Base-by-base conservation (phyloP, 2,113 vertebrate genomes). In the Phyllostomus hastatus region DNA sequence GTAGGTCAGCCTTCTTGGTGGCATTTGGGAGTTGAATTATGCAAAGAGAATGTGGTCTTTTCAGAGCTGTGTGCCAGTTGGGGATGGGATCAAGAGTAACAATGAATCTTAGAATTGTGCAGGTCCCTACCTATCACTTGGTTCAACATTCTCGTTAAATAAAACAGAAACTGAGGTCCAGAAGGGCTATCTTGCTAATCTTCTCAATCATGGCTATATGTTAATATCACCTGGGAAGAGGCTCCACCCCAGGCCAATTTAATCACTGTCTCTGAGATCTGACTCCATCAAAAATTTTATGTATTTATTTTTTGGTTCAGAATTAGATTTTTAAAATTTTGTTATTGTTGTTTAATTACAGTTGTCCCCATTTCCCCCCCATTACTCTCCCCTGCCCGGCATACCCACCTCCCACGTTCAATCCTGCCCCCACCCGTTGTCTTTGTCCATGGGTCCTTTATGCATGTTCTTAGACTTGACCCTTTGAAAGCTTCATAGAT, bases 11-110 rank as follows among this genome's bases (percentile, higher is more conserved):
- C 0, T 0, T 87, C 81, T 92, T 89, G 90, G 57, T 5, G 7
- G 87, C 90, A 87, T 93, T 95, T 0, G 0, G 59, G 79, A 95
- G 96, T 96, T 95, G 92, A 96, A 97, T 97, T 97, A 97, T 84
- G 75, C 81, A 94, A 94, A 91, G 78, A 91, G 83, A 94, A 97
- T 95, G 97, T 95, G 69, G 93, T 79, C 85, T 93, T 94, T 94
- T 92, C 79, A 81, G 86, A 90, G 81, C 61, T 83, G 70, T 33
- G 38, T 1, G 11, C 78, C 82, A 96, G 57, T 64, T 94, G 88
- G 50, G 75, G 79, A 86, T 85, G 17, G 72, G 72, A 81, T 91
- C 67, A 86, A 69, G 82, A 80, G 95, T 52, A 92, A 86, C 69
- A 43, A 38, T 61, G 54, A 67, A 26, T 70, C 54, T 26, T 61